These are phyloP conservation scores for Cosmopolites sordidus DNA, from an alignment of 2,888 invertebrate genomes.

Conservation along the genomic window DNA sequence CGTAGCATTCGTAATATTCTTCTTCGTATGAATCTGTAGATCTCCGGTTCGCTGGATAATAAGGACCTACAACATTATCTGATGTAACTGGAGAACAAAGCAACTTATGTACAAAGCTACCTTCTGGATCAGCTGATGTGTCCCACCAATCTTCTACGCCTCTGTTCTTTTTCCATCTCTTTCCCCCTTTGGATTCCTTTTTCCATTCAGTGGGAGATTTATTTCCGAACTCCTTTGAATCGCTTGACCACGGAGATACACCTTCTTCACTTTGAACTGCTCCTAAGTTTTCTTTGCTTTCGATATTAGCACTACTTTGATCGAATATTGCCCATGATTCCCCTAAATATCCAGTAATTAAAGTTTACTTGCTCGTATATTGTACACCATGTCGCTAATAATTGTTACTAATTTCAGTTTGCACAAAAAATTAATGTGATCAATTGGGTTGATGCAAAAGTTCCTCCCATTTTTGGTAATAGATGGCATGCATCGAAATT, in stretches of 20 bases:
- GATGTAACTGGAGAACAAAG: too few species aligned
- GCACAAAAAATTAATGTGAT: too few species aligned
- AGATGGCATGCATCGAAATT: too few species aligned
- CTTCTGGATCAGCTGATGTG: constrained; percentile 46
- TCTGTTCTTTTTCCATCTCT: constrained; percentile 42
- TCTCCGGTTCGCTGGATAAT: constrained; percentile 43
- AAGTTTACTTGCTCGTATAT: neutral
- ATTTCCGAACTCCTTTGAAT: constrained; percentile 60
- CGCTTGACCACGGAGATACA: constrained; percentile 71
- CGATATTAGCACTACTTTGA: constrained; percentile 41
- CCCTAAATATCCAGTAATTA: constrained; percentile 37
- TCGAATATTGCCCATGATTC: constrained; percentile 62
- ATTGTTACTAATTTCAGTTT: too few species aligned
- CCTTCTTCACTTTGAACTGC: constrained; percentile 49
- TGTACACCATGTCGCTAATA: too few species aligned
- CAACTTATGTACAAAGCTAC: constrained; percentile 23
- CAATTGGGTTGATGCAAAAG: too few species aligned
- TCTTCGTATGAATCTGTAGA: constrained; percentile 49
- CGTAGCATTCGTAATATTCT: constrained; percentile 46
- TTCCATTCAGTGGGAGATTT: constrained; percentile 51
- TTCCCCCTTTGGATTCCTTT: constrained; percentile 48
- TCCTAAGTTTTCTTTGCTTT: constrained; percentile 39
- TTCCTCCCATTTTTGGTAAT: too few species aligned
- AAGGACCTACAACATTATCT: constrained; percentile 33
- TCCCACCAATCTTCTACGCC: constrained; percentile 50